Conservation (phyloP, 2,797 vertebrate species). For the Numenius phaeopus region DNA sequence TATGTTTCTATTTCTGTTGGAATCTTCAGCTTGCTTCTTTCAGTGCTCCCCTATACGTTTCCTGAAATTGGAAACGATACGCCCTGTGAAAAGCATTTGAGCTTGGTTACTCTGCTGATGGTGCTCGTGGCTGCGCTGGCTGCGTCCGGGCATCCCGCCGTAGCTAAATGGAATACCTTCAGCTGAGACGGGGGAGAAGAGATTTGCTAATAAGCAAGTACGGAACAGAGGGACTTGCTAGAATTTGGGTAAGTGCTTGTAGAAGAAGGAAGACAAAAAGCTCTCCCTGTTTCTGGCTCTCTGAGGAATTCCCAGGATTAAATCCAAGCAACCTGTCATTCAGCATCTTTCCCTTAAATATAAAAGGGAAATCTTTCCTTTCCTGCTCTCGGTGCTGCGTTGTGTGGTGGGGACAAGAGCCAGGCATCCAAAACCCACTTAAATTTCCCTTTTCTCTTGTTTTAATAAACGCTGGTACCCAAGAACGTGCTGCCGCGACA, state of each 20-base stretch:
- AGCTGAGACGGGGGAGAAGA: not conserved
- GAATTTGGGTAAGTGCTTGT: not conserved
- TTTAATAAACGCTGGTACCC: not conserved
- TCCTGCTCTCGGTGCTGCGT: accelerated
- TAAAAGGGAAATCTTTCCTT: not conserved
- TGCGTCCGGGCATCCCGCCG: not conserved
- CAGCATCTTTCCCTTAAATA: not conserved
- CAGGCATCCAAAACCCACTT: not conserved
- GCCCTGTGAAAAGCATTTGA: not conserved
- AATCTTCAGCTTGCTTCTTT: not conserved
- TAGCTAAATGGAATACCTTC: not conserved
- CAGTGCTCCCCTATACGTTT: not conserved
- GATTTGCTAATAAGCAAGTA: not conserved
- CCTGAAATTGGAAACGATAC: not conserved
- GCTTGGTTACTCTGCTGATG: not conserved
- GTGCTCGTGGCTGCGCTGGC: not conserved
- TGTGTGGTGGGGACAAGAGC: not conserved
- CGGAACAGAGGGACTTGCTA: not conserved
- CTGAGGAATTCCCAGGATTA: not conserved
- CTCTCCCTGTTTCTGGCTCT: not conserved
- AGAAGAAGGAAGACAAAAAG: not conserved
- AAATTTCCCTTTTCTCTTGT: not conserved
- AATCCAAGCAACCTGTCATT: not conserved
- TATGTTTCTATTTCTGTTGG: not conserved
- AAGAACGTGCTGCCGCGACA: accelerated